Base-by-base conservation (phyloP, 2,113 vertebrate genomes). In the Rynchops niger region DNA sequence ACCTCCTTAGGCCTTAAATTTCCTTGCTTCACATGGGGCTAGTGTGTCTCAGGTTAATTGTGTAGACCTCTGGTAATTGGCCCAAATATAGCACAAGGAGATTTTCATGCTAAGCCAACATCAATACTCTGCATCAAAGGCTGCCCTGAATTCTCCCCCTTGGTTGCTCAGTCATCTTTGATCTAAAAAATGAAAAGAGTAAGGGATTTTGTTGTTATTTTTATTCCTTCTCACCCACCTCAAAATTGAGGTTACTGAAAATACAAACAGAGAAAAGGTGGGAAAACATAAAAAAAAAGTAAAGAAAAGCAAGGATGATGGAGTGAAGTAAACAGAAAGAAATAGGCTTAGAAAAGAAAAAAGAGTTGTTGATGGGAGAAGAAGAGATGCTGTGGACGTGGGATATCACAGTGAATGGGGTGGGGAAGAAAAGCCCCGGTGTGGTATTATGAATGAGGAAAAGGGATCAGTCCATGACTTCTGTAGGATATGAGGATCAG, bases 71-170 rank as follows among this genome's bases (percentile, higher is more conserved):
- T 91, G 84, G 90, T 95, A 97, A 95, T 85, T 97, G 95, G 50
- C 78, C 87, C 91, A 94, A 89, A 96, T 90, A 97, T 25, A 96
- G 86, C 84, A 91, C 91, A 91, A 82, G 78, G 89, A 92, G 93
- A 96, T 96, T 97, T 96, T 96, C 84, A 73, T 95, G 84, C 78
- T 95, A 95, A 97, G 95, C 95, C 89, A 97, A 97, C 91, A 96
- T 96, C 95, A 96, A 93, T 97, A 96, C 62, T 30, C 71, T 63
- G 93, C 96, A 95, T 97, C 93, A 95, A 97, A 97, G 95, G 87
- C 96, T 97, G 86, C 91, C 89, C 78, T 95, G 91, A 95, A 90
- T 97, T 95, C 78, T 83, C 81, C 71, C 66, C 56, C 86, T 94
- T 9, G 3, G 86, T 91, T 82, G 62, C 61, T 95, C 94, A 93